Evolutionary conservation across 64 coral and sea anemone species (phyloP), one percentile per base, ranked within the genome.

Genomic region (Porites lutea): DNA sequence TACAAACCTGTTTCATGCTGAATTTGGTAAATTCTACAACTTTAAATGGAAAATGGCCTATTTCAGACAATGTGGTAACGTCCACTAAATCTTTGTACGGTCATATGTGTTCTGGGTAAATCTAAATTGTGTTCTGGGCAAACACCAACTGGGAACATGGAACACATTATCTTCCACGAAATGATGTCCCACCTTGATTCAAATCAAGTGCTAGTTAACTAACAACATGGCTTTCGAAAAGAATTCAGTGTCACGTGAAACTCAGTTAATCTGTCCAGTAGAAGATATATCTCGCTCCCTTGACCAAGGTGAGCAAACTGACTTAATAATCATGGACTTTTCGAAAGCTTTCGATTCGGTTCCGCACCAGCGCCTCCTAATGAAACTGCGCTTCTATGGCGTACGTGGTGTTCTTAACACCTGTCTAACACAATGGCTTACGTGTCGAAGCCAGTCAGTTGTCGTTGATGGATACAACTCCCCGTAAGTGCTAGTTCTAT

Each of bases 341-440:
- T 72, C 82, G 51, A 92, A 92, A 48, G 90, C 90, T 48, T 92
- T 92, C 22, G 90, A 92, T 68, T 84, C 78, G 23, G 82, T 87
- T 10, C 72, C 91, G 11, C 89, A 91, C 61, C 49, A 53, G 64
- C 71, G 52, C 59, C 51, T 79, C 47, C 59, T 90, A 52, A 70
- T 48, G 64, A 92, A 83, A 62, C 50, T 92, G 3, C 62, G 83
- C 71, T 78, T 53, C 22, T 87, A 87, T 70, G 82, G 91, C 13
- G 74, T 93, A 3, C 49, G 78, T 44, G 75, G 83, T 59, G 4
- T 55, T 45, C 20, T 81, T 59, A 79, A 88, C 5, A 65, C 60
- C 74, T 93, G 83, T 74, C 49, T 93, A 19, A 88, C 47, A 18
- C 64, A 59, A 47, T 93, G 91, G 91, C 91, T 87, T 13, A 93